phyloP scores from a whole-genome alignment of 2,888 invertebrate genomes.

The Atrina japonica region DNA sequence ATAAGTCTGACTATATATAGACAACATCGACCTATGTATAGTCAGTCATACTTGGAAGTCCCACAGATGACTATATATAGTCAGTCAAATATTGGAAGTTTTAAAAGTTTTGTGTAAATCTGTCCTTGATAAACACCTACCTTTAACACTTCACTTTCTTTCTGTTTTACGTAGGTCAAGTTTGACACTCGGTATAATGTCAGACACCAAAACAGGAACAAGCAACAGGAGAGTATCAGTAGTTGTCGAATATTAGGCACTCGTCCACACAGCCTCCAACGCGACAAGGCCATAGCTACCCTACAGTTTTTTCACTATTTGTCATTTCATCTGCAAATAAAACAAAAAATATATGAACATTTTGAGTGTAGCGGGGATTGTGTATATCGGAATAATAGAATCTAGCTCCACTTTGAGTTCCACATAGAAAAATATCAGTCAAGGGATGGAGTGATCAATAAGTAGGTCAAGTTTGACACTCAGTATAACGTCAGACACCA shows the following conservation, averaged over 20 bases:
- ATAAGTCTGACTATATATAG: too few species aligned
- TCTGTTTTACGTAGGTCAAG: conserved; percentile 7
- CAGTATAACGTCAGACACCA: conserved; percentile 40
- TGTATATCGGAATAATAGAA: too few species aligned
- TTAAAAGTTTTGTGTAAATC: too few species aligned
- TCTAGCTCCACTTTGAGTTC: too few species aligned
- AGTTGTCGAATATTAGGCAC: conserved; percentile 44
- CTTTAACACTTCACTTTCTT: conserved; percentile 43
- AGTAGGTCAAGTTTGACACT: conserved; percentile 16
- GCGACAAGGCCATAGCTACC: conserved; percentile 34
- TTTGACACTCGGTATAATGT: conserved; percentile 35
- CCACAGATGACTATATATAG: too few species aligned
- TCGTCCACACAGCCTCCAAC: conserved; percentile 36
- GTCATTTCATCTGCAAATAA: conserved; percentile 4
- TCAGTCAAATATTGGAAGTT: too few species aligned
- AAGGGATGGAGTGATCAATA: too few species aligned
- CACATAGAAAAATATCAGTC: too few species aligned
- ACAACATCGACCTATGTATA: too few species aligned
- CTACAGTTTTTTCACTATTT: background rate
- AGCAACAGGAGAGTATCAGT: conserved; percentile 25
- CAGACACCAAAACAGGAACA: conserved; percentile 40
- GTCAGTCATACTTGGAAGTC: too few species aligned
- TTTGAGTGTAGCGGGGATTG: too few species aligned
- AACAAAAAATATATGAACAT: too few species aligned
- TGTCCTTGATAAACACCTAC: conserved; percentile 29